Evolutionary conservation across 2,888 invertebrate genomes (phyloP), one percentile per base, ranked within the genome.

Genomic region (Limenitis camilla): DNA sequence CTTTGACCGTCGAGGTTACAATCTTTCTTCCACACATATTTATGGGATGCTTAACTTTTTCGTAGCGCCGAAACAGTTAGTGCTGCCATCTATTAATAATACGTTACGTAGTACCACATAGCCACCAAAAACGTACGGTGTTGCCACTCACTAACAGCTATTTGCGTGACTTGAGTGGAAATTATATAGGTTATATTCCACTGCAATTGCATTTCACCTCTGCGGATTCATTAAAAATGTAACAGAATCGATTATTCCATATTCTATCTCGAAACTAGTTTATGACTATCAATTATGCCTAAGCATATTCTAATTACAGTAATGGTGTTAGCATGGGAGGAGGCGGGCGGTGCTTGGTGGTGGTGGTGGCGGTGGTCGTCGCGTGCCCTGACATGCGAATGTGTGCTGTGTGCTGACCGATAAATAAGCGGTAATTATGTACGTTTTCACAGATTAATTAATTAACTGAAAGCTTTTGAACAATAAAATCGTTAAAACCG

Each of bases 231-330:
- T 56, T 49, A 45, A 52, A 55, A 55, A 43, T 55, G 45, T 47
- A 58, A 50, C 49, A 27, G 42, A 49, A 55, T 57, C 55, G 52
- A 57, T 55, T 58, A 55, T 55, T 58, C 40, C 27, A 47, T 55
- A 40, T 42, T 52, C 53, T 44, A 50, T 54, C 55, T 48, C 27
- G 57, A 49, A 56, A 54, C 54, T 57, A 57, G 57, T 59, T 81
- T 80, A 82, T 76, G 76, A 76, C 77, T 78, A 84, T 83, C 79
- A 81, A 84, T 86, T 85, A 85, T 84, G 81, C 77, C 74, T 73
- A 76, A 82, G 82, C 83, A 84, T 83, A 83, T 84, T 82, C 83
- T 85, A 83, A 85, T 86, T 85, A 85, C 81, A 69, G 76, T 84
- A 85, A 87, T 84, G 81, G 82, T 73, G 79, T 84, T 81, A 81